Evolutionary conservation across 2,797 vertebrate species (phyloP), one percentile per base, ranked within the genome.

Genomic region (Gymnoscopelus braueri): DNA sequence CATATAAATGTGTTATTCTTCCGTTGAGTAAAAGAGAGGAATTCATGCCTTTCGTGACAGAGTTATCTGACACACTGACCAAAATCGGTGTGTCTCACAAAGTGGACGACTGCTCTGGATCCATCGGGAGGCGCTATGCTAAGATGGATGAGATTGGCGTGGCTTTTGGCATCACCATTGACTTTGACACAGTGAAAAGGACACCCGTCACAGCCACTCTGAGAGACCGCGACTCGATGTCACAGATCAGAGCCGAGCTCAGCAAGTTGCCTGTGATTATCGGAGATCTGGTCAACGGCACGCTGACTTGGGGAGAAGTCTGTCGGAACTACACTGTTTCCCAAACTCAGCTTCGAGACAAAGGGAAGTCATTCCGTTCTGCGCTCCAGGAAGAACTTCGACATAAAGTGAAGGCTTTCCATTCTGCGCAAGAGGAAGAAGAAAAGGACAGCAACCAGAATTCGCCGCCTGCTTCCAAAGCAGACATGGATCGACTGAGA

Each of bases 21-120:
- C 98, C 98, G 59, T 91, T 99, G 88, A 99, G 98, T 91, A 97
- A 96, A 79, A 99, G 99, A 89, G 97, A 95, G 88, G 98, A 99
- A 80, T 99, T 99, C 47, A 12, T 94, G 84, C 98, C 97, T 11
- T 99, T 98, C 24, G 97, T 99, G 76, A 95, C 90, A 88, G 96
- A 97, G 62, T 84, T 99, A 48, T 98, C 98, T 0, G 97, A 98
- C 79, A 95, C 96, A 0, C 91, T 99, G 89, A 98, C 97, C 82
- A 95, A 91, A 90, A 92, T 94, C 0, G 91, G 96, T 0, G 95
- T 99, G 51, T 99, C 97, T 4, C 93, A 98, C 90, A 99, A 99
- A 79, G 98, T 99, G 81, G 98, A 99, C 0, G 97, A 98, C 62
- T 97, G 97, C 0, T 97, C 97, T 0, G 98, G 97, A 0, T 99